A percentile compares a stretch with the other conserved stretches of the same genome.
These are phyloP conservation scores for Paraescarpia echinospica DNA, from an alignment of 1,140 invertebrate species.

Conservation along the genomic window DNA sequence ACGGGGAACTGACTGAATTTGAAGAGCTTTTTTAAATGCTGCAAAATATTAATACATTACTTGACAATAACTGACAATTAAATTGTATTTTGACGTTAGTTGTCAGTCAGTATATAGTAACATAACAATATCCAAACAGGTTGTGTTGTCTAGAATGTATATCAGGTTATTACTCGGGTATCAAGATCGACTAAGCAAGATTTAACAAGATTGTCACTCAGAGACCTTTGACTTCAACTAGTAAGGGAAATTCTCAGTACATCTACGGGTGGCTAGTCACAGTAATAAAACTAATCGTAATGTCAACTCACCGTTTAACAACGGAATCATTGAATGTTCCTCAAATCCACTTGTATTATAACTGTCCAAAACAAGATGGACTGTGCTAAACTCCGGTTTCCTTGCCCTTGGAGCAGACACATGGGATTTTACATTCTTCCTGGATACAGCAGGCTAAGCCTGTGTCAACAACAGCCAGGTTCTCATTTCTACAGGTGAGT, in stretches of 20 bases:
- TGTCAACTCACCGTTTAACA: neutral
- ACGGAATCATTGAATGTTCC: neutral
- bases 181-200: too few species aligned
- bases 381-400: neutral
- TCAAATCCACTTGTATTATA: neutral
- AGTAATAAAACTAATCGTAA: neutral
- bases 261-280: neutral
- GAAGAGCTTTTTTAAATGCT: neutral
- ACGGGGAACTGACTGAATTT: too few species aligned
- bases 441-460: neutral
- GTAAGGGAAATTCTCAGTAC: neutral
- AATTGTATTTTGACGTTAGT: neutral
- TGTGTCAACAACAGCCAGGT: neutral
- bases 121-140: neutral
- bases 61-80: neutral
- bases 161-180: neutral
- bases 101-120: neutral
- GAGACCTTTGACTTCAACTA: too few species aligned
- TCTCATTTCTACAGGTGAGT: neutral
- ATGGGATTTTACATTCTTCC: neutral
- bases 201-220: too few species aligned
- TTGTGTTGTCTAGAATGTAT: neutral
- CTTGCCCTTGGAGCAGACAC: neutral
- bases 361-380: neutral
- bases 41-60: neutral